These are phyloP conservation scores for Blomia tropicalis DNA, from an alignment of 2,888 invertebrate species.

Conservation along the genomic window DNA sequence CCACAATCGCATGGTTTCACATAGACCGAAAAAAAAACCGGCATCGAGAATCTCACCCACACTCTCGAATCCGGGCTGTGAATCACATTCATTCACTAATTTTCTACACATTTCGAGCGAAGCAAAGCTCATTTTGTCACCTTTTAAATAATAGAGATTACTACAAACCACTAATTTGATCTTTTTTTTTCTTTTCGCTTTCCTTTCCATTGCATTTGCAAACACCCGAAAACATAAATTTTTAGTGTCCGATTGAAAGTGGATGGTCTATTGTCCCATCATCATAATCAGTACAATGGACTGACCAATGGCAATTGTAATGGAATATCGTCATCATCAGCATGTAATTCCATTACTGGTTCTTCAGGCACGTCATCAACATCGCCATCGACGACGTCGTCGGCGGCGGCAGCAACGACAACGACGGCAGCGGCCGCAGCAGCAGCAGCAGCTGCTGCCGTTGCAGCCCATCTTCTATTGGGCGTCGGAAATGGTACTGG, in stretches of 20 bases:
- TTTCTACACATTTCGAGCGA: no score
- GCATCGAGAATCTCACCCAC: no score
- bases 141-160: background rate
- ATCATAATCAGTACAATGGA: background rate
- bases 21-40: no score
- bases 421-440: constrained; percentile 8
- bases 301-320: background rate
- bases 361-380: no score
- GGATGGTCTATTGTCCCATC: background rate
- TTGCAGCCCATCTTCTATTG: background rate
- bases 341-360: no score
- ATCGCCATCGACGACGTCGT: no score
- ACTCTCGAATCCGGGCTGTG: no score
- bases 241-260: constrained; percentile 10
- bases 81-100: no score
- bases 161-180: background rate
- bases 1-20: no score
- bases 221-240: background rate
- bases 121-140: constrained; percentile 9
- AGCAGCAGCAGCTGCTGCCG: background rate
- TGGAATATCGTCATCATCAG: no score
- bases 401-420: background rate
- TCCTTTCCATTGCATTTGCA: background rate
- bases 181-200: background rate
- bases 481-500: background rate